Evolutionary conservation across 2,113 vertebrate species (phyloP).

Genomic region (Dicaeum eximium): DNA sequence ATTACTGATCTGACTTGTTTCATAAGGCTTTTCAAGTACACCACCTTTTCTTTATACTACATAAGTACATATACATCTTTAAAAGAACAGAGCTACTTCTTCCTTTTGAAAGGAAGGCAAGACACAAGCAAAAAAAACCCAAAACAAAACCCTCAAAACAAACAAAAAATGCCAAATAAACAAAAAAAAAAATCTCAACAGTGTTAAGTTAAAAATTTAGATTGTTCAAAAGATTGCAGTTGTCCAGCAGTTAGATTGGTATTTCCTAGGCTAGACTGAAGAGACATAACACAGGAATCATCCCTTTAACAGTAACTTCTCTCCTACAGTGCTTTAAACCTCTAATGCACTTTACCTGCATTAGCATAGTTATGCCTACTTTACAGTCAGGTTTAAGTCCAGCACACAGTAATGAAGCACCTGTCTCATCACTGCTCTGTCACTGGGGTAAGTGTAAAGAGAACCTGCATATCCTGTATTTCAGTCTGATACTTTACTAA

Average conservation of each 20-base stretch:
- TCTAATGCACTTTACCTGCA: not conserved
- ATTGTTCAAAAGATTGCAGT: not conserved
- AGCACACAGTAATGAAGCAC: not conserved
- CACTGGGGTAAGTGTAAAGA: not conserved
- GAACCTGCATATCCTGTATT: not conserved
- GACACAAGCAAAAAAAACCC: not conserved
- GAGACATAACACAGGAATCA: not conserved
- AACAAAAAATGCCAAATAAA: not conserved
- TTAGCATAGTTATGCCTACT: not conserved
- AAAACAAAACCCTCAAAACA: too few relatives aligned
- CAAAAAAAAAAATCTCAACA: not conserved
- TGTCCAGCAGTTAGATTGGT: not conserved
- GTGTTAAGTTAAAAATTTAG: not conserved
- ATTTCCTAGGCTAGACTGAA: not conserved
- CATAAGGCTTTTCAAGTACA: not conserved
- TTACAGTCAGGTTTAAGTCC: not conserved
- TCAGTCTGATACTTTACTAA: not conserved
- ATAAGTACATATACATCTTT: not conserved
- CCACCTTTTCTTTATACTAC: not conserved
- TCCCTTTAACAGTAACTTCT: not conserved
- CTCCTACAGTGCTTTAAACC: not conserved
- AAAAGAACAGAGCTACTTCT: not conserved
- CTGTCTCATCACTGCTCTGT: not conserved
- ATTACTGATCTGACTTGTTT: not conserved
- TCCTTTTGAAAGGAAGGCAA: not conserved